Evolutionary conservation across 2,888 invertebrate species (phyloP), one percentile per base, ranked within the genome.

Genomic region (Agonum fuliginosum): DNA sequence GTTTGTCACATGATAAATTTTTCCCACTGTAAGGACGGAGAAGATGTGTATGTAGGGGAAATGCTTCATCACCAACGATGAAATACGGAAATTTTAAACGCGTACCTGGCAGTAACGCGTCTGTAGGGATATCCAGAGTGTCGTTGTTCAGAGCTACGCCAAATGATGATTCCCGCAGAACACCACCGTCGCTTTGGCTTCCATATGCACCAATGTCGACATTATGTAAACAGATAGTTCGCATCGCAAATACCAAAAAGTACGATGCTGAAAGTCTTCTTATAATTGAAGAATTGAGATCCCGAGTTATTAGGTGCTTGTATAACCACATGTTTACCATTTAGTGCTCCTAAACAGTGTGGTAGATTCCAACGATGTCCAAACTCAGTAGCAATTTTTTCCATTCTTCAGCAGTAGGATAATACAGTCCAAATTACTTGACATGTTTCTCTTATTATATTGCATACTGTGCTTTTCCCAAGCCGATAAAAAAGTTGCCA

Each of bases 171-270:
- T 34, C 46, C 70, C 74, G 48, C 70, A 82, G 82, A 27, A 83
- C 78, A n/a, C 82, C 83, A 8, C 83, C 83, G 79, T 85, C 84
- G 81, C 83, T 83, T 78, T 82, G 81, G 69, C 80, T 81, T 4
- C 83, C 83, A 79, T 81, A 81, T 58, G 80, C 80, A 22, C 85
- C 84, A 72, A 83, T 82, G 79, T 84, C 82, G n/a, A 82, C 81
- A 37, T 81, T n/a, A 78, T 37, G 81, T 80, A 81, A 85, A 85
- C 43, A 75, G 78, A 79, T 83, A 84, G 10, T 82, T 80, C 2
- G 81, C 81, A 78, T 83, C 83, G 75, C 83, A 83, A 48, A 81
- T 58, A 41, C 82, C 84, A 69, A 84, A 79, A 34, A 84, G 76
- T 14, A 83, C 83, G 34, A 85, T 81, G 79, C 83, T 84, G n/a